Evolutionary conservation across 2,113 vertebrate genomes (phyloP).

Genomic region (Vidua macroura): DNA sequence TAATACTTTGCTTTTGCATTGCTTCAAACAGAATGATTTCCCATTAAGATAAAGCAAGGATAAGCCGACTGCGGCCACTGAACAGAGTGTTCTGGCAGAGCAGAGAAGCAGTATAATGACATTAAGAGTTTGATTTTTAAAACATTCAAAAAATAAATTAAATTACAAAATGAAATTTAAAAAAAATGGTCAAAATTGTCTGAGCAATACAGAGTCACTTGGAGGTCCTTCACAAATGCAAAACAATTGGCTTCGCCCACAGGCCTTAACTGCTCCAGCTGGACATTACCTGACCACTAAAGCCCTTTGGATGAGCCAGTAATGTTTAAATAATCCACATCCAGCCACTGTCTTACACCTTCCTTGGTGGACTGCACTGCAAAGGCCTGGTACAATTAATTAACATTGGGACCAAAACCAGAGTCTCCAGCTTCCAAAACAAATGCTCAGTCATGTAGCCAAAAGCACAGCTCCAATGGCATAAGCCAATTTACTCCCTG

Average conservation of each 20-base stretch:
- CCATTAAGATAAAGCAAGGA: conserved; percentile 35
- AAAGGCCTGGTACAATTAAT: conserved; percentile 58
- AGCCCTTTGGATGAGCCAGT: background rate
- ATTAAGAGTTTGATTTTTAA: conserved; percentile 39
- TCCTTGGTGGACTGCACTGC: conserved; percentile 20
- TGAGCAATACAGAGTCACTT: background rate
- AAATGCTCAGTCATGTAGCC: conserved; percentile 58
- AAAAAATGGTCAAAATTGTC: background rate
- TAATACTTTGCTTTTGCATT: background rate
- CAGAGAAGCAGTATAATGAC: conserved; percentile 18
- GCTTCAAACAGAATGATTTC: background rate
- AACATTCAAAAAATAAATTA: conserved; percentile 44
- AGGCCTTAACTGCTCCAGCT: conserved; percentile 36
- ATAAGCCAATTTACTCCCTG: conserved; percentile 54
- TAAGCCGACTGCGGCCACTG: conserved; percentile 34
- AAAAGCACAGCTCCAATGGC: conserved; percentile 50
- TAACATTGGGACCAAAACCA: conserved; percentile 64
- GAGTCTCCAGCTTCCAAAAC: conserved; percentile 61
- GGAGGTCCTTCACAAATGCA: conserved; percentile 23
- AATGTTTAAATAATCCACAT: conserved; percentile 40
- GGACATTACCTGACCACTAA: conserved; percentile 44
- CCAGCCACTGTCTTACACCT: conserved; percentile 38
- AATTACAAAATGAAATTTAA: background rate
- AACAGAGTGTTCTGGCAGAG: conserved; percentile 49
- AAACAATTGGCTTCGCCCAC: conserved; percentile 28